Conservation (phyloP, 2,888 invertebrate species). For the Frankliniella fusca region DNA sequence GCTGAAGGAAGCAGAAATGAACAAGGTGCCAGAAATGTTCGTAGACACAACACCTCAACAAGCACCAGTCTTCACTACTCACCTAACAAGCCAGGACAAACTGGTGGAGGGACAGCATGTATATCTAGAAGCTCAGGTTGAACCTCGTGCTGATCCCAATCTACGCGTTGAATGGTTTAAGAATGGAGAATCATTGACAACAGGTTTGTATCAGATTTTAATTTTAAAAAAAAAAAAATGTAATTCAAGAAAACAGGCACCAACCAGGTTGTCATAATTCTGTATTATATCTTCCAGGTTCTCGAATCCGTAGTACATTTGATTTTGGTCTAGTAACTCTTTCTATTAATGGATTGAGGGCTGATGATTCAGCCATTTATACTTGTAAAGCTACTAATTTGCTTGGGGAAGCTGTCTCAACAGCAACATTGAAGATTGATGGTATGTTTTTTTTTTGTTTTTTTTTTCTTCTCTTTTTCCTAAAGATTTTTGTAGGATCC, state of each 20-base stretch:
- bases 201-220: conserved; percentile 52
- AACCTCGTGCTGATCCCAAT: conserved; percentile 84
- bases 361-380: conserved; percentile 91
- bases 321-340: conserved; percentile 95
- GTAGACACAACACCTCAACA: conserved; percentile 79
- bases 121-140: conserved; percentile 82
- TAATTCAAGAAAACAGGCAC: not conserved
- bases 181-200: conserved; percentile 79
- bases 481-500: not conserved
- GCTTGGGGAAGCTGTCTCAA: conserved; percentile 90
- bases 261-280: conserved; percentile 20
- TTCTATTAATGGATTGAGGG: conserved; percentile 79
- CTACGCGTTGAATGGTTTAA: conserved; percentile 88
- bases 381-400: conserved; percentile 92
- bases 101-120: conserved; percentile 82
- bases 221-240: not conserved
- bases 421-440: conserved; percentile 81
- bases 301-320: conserved; percentile 87
- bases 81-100: conserved; percentile 78
- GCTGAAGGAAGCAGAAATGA: conserved; percentile 86
- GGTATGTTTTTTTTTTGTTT: conserved; percentile 41
- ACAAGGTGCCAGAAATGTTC: conserved; percentile 83
- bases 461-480: no score
- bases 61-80: conserved; percentile 93
- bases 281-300: conserved; percentile 44